A percentile compares a stretch with the other conserved stretches of the same genome.
These are phyloP conservation scores for Cataglyphis cursor DNA, from an alignment of 2,888 invertebrate genomes.

Conservation along the genomic window DNA sequence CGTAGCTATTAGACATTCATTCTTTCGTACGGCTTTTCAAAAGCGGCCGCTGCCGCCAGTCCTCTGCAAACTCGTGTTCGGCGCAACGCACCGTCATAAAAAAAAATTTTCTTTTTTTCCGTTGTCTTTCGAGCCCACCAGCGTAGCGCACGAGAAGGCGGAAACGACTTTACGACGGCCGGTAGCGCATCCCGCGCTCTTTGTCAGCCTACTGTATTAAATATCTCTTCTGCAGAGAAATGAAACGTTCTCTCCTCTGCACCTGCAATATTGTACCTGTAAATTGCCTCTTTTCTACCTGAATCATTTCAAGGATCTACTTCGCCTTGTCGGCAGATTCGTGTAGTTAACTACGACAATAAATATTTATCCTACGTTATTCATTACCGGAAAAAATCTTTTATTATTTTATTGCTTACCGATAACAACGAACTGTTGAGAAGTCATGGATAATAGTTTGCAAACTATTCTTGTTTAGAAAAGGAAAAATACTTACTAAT, in stretches of 20 bases:
- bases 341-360: background rate
- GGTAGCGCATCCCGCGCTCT: constrained; percentile 78
- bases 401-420: background rate
- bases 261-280: constrained; percentile 70
- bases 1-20: constrained; percentile 68
- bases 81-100: constrained; percentile 67
- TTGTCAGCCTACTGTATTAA: constrained; percentile 76
- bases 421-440: constrained; percentile 12
- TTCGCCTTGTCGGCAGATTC: constrained; percentile 45
- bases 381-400: background rate
- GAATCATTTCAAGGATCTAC: constrained; percentile 32
- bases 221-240: constrained; percentile 62
- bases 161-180: constrained; percentile 81
- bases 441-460: background rate
- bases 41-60: constrained; percentile 65
- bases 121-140: constrained; percentile 69
- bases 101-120: constrained; percentile 66
- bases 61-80: constrained; percentile 72
- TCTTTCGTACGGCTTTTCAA: constrained; percentile 61
- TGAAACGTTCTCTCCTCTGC: constrained; percentile 49
- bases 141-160: constrained; percentile 68
- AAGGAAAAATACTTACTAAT: background rate
- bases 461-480: background rate
- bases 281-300: constrained; percentile 73
- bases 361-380: constrained; percentile 38